Evolutionary conservation across 2,888 invertebrate genomes (phyloP).

Genomic region (Pyrrhia umbra): DNA sequence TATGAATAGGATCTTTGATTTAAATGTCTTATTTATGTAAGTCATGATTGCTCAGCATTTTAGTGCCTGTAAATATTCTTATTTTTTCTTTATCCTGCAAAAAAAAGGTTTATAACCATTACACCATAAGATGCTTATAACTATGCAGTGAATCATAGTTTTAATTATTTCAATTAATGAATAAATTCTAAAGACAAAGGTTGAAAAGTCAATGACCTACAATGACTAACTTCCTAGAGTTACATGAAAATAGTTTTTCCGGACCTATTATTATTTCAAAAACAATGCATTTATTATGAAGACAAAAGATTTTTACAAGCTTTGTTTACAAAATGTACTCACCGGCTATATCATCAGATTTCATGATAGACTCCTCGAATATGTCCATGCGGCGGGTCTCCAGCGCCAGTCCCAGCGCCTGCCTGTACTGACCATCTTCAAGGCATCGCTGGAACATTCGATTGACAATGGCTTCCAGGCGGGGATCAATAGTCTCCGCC

Average conservation of each 20-base stretch:
- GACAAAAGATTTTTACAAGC: conserved; percentile 3
- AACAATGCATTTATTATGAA: background rate
- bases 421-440: conserved; percentile 98
- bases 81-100: background rate
- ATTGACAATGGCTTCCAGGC: conserved; percentile 98
- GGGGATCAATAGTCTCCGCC: conserved; percentile 93
- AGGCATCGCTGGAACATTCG: conserved; percentile 99
- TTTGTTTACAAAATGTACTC: conserved; percentile 40
- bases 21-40: background rate
- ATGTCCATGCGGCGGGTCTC: conserved; percentile 99
- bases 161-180: background rate
- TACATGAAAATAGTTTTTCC: background rate
- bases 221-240: conserved; percentile 15
- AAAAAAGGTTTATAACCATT: background rate
- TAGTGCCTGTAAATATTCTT: background rate
- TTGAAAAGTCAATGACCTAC: background rate
- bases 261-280: background rate
- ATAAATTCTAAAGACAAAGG: too few species aligned
- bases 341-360: conserved; percentile 96
- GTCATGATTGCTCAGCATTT: conserved; percentile 8
- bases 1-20: too few species aligned
- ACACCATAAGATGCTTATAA: background rate
- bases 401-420: conserved; percentile 98
- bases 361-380: conserved; percentile 97
- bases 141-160: background rate